Evolutionary conservation across 1,140 invertebrate genomes (phyloP).

Genomic region (Sycophaga agraensis): DNA sequence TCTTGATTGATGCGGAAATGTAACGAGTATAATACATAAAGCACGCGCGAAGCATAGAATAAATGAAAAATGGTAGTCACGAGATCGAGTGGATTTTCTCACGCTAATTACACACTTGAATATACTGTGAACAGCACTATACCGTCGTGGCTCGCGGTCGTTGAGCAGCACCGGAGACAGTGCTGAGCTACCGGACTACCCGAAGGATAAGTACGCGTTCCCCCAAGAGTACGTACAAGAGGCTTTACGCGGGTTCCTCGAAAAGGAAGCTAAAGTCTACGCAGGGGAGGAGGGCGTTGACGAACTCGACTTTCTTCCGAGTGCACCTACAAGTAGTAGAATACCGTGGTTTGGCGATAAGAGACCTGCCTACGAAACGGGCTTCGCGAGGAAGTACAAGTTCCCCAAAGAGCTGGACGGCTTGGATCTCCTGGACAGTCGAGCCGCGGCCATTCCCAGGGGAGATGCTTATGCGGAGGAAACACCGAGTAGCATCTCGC

Average conservation of each 20-base stretch:
- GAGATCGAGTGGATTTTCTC: too few relatives aligned
- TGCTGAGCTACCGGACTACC: too few relatives aligned
- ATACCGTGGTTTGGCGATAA: too few relatives aligned
- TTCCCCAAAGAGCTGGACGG: constrained; percentile 16
- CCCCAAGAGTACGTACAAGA: constrained; percentile 13
- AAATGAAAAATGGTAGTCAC: too few relatives aligned
- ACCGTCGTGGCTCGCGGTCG: constrained; percentile 18
- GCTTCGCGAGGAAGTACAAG: constrained; percentile 42
- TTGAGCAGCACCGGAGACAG: background rate
- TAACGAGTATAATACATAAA: too few relatives aligned
- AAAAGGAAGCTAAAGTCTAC: background rate
- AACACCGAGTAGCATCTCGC: too few relatives aligned
- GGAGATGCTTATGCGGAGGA: constrained; percentile 56
- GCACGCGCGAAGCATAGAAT: too few relatives aligned
- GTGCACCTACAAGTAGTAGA: too few relatives aligned
- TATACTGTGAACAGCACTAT: too few relatives aligned
- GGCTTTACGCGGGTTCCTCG: constrained; percentile 1
- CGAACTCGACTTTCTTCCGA: constrained; percentile 8
- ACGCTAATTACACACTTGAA: too few relatives aligned
- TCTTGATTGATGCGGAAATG: too few relatives aligned
- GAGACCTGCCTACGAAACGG: constrained; percentile 45
- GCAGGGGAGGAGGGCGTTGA: background rate
- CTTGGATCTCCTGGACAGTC: constrained; percentile 12
- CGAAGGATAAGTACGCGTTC: background rate
- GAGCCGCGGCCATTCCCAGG: constrained; percentile 29